Percentiles rank a stretch among this genome's conserved stretches.
These are phyloP conservation scores for Numenius arquata DNA, from an alignment of 2,113 vertebrate species.

Conservation along the genomic window DNA sequence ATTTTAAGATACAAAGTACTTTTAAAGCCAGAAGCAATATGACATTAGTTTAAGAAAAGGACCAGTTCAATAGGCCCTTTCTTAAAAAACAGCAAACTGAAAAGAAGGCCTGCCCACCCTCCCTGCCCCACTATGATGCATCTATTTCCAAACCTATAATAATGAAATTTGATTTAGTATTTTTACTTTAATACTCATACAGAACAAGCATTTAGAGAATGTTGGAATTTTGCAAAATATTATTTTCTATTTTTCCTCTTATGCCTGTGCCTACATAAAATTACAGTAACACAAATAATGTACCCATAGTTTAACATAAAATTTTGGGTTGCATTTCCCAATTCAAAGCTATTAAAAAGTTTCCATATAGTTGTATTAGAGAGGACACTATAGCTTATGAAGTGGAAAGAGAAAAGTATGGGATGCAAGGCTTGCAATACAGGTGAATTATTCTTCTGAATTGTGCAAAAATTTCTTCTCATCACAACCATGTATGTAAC, in stretches of 20 bases:
- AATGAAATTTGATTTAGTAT: not conserved
- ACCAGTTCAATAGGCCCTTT: not conserved
- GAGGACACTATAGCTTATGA: not conserved
- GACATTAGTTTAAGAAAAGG: not conserved
- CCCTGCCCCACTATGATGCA: not conserved
- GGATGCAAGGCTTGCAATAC: not conserved
- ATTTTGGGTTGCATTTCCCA: not conserved
- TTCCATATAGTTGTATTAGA: not conserved
- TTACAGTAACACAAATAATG: not conserved
- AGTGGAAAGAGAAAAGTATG: not conserved
- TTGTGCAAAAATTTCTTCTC: not conserved
- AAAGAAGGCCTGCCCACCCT: not conserved
- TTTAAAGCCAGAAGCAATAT: not conserved
- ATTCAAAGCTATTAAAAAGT: not conserved
- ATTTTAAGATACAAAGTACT: not conserved
- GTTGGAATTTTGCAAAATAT: not conserved
- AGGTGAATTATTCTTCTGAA: not conserved
- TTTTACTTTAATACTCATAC: not conserved
- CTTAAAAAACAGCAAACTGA: not conserved
- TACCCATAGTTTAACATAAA: not conserved
- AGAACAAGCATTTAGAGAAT: not conserved
- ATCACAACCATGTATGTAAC: not conserved
- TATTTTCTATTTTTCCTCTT: not conserved
- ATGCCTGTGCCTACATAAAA: not conserved
- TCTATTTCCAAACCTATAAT: not conserved